These are phyloP conservation scores for Drosophila suboccidentalis DNA, from an alignment of 2,888 invertebrate genomes.

Conservation along the genomic window DNA sequence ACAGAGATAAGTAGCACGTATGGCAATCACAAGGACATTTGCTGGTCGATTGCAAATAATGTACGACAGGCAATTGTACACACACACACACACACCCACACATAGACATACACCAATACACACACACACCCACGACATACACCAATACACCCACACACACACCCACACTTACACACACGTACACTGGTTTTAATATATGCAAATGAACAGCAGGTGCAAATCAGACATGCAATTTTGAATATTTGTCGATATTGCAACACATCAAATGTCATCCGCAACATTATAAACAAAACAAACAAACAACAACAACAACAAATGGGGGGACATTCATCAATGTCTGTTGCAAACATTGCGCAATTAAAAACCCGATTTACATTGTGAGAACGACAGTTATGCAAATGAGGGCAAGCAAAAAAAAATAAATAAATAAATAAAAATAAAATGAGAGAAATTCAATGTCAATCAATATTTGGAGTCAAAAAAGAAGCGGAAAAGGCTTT, in stretches of 20 bases:
- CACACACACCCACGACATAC: neutral
- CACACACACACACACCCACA: slow-evolving; percentile 13
- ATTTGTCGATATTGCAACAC: slow-evolving; percentile 13
- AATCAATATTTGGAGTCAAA: too few relatives aligned
- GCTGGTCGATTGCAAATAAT: slow-evolving; percentile 56
- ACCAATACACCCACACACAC: slow-evolving; percentile 1
- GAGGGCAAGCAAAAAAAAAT: too few relatives aligned
- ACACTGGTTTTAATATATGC: slow-evolving; percentile 38
- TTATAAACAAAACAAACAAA: slow-evolving; percentile 10
- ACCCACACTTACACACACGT: neutral
- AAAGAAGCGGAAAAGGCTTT: too few relatives aligned
- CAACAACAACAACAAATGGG: neutral
- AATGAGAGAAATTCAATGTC: too few relatives aligned
- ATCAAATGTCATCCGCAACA: slow-evolving; percentile 17
- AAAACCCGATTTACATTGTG: too few relatives aligned
- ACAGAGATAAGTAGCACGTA: slow-evolving; percentile 38
- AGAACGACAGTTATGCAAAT: too few relatives aligned
- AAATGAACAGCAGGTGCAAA: slow-evolving; percentile 43
- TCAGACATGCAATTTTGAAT: neutral
- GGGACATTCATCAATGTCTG: slow-evolving; percentile 28
- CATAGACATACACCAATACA: neutral
- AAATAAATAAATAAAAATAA: too few relatives aligned
- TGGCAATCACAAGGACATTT: slow-evolving; percentile 66
- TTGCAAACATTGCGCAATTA: too few relatives aligned
- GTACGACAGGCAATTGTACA: slow-evolving; percentile 30